These are phyloP conservation scores for Lipophrys pholis DNA, from an alignment of 2,113 vertebrate species.

Conservation along the genomic window DNA sequence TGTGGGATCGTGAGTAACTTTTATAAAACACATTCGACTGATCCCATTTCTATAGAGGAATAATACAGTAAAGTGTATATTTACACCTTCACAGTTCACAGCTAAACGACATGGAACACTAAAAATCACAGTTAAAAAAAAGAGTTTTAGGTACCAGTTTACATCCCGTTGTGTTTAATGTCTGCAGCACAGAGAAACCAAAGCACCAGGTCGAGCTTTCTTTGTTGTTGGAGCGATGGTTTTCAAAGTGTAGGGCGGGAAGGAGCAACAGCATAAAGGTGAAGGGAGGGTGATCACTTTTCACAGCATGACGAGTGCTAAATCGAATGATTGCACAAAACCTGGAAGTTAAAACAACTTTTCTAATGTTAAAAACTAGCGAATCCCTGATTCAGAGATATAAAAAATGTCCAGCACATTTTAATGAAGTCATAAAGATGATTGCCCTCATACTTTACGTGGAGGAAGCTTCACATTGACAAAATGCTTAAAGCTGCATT, in stretches of 20 bases:
- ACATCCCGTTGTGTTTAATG: not conserved
- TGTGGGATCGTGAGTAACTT: slow-evolving; percentile 30
- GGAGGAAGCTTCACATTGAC: no score
- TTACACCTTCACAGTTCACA: slow-evolving; percentile 46
- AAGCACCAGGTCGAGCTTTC: slow-evolving; percentile 18
- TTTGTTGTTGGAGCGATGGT: not conserved
- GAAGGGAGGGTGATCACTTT: no score
- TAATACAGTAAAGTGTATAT: slow-evolving; percentile 17
- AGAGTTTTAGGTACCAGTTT: not conserved
- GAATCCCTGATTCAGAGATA: no score
- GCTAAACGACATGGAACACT: slow-evolving; percentile 21
- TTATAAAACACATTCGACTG: slow-evolving; percentile 76
- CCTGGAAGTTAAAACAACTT: no score
- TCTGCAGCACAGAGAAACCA: slow-evolving; percentile 5
- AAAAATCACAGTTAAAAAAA: slow-evolving; percentile 6
- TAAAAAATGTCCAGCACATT: no score
- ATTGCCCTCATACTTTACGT: no score
- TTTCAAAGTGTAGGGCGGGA: no score
- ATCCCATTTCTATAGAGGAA: slow-evolving; percentile 30
- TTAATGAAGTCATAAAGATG: no score
- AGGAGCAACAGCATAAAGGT: no score
- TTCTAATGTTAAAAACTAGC: no score
- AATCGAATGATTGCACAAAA: no score
- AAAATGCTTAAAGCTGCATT: no score
- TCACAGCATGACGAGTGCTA: not conserved